Evolutionary conservation across 2,888 invertebrate species (phyloP), one percentile per base, ranked within the genome.

Genomic region (Noctuana brunneofusca): DNA sequence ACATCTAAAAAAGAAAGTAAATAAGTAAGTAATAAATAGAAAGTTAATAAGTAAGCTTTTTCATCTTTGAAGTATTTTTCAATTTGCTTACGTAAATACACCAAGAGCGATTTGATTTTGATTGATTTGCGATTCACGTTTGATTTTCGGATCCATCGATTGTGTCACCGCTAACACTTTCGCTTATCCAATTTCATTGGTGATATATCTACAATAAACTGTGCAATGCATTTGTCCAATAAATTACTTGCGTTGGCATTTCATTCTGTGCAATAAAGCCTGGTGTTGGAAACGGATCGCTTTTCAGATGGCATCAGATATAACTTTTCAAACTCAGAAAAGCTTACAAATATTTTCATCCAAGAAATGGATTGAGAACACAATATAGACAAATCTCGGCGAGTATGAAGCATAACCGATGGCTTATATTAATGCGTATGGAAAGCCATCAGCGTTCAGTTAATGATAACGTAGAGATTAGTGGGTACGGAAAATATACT

Each of bases 181-280:
- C 54, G 18, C 35, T 55, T n/a, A 54, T 43, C 53, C 54, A 49
- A 49, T 55, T 60, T 35, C 32, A 54, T 24, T 54, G 14, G 22
- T 35, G 9, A 43, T 35, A 53, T 54, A 8, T 30, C 41, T 46
- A 32, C 59, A 46, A 16, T 24, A 53, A 22, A 57, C 22, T 35
- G 59, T 60, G 41, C 41, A 53, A 43, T 53, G 46, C 35, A 32
- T 46, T 53, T n/a, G 53, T 60, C 53, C 59, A 53, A 60, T 60
- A 60, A 53, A 60, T 60, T 53, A 60, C 53, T 22, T 20, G 16
- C 53, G 35, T 53, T 59, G 59, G 46, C 59, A 46, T 53, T 60
- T 60, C 46, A 60, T 53, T 60, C 46, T 53, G 46, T 46, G 35
- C 59, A 43, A 46, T 53, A 53, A 53, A 41, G 58, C 14, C 43